These are phyloP conservation scores for Nymphalis io DNA, from an alignment of 1,140 invertebrate genomes.

Conservation along the genomic window DNA sequence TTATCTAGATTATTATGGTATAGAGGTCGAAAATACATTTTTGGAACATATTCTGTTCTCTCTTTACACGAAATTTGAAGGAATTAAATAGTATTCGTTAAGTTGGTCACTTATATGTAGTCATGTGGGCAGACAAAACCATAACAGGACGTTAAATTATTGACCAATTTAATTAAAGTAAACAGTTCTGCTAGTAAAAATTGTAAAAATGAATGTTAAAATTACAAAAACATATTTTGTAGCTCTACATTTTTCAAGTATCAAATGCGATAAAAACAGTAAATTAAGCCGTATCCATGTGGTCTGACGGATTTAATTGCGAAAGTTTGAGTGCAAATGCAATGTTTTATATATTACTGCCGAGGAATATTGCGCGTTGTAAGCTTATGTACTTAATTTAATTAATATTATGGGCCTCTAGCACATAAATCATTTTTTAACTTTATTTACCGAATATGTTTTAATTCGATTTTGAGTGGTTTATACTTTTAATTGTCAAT, in stretches of 20 bases:
- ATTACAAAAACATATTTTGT: slow-evolving; percentile 5
- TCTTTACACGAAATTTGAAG: too few species aligned
- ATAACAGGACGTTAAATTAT: neutral
- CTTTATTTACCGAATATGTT: neutral
- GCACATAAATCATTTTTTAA: neutral
- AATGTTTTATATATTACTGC: slow-evolving; percentile 17
- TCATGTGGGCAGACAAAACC: too few species aligned
- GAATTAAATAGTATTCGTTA: too few species aligned
- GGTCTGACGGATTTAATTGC: slow-evolving; percentile 22
- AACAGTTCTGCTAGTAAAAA: neutral
- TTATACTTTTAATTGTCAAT: neutral
- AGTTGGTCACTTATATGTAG: too few species aligned
- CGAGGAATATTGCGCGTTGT: slow-evolving; percentile 11
- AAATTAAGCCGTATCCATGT: slow-evolving; percentile 23
- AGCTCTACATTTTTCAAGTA: slow-evolving; percentile 7
- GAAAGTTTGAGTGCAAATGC: slow-evolving; percentile 19
- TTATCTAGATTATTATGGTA: too few species aligned
- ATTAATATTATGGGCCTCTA: neutral
- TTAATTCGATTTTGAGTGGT: neutral
- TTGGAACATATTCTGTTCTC: too few species aligned
- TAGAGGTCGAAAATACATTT: too few species aligned
- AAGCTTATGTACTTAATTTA: slow-evolving; percentile 18
- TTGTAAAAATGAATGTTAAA: neutral
- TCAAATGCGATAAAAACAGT: slow-evolving; percentile 11
- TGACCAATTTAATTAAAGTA: neutral